These are phyloP conservation scores for Lochmaea capreae DNA, from an alignment of 2,888 invertebrate genomes.

Conservation along the genomic window DNA sequence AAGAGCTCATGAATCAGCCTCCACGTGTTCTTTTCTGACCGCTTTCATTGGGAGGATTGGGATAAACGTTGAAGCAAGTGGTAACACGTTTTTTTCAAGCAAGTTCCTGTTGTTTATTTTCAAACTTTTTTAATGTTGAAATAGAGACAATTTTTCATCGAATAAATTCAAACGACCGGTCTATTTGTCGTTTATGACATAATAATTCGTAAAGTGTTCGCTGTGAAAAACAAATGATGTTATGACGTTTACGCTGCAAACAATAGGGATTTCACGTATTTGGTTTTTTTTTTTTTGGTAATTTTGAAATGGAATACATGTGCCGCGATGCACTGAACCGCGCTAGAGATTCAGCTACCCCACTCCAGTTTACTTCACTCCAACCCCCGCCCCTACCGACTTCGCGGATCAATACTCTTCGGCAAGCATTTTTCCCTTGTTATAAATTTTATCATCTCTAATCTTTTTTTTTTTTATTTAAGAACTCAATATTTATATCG, in stretches of 20 bases:
- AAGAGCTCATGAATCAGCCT: no score
- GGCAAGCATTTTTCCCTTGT: constrained; percentile 23
- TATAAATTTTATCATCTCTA: constrained; percentile 19
- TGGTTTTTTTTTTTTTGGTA: constrained; percentile 4
- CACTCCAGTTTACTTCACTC: neutral
- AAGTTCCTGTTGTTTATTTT: no score
- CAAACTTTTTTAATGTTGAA: no score
- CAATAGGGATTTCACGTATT: constrained; percentile 6
- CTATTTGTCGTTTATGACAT: constrained; percentile 12
- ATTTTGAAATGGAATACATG: constrained; percentile 16
- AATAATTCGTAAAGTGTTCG: constrained; percentile 10
- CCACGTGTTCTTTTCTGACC: no score
- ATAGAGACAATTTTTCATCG: neutral
- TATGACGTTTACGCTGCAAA: constrained; percentile 11
- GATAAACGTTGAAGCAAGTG: no score
- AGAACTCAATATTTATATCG: constrained; percentile 1
- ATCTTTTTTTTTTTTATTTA: neutral
- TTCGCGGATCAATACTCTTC: constrained; percentile 20
- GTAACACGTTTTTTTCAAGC: no score
- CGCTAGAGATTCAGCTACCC: constrained; percentile 14
- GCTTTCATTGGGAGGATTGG: no score
- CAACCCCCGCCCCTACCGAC: neutral
- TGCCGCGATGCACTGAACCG: constrained; percentile 20
- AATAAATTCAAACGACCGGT: neutral
- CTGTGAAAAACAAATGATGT: constrained; percentile 14